Evolutionary conservation across 2,888 invertebrate species (phyloP), one percentile per base, ranked within the genome.

Genomic region (Microctonus brassicae): DNA sequence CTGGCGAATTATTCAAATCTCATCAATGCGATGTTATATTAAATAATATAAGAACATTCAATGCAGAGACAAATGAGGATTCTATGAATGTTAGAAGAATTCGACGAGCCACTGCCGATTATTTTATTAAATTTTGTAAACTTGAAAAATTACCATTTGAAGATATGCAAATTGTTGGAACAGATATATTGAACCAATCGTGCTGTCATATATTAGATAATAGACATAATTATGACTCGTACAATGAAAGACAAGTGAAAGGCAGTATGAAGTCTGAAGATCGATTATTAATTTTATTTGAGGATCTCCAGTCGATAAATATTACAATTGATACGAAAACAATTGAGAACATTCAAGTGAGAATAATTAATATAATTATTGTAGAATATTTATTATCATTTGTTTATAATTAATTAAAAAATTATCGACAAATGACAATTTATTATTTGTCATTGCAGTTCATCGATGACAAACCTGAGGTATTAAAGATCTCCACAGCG

Each of bases 11-110:
- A 78, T 96, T 94, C 81, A 92, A 92, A 87, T 88, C 89, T 42
- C 89, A 90, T 70, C 95, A 95, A 85, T 91, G 91, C 71, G 88
- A 89, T 76, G 92, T 92, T 0, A 94, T 95, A 61, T 89, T 91
- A 77, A 89, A 91, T 70, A 95, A 94, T 81, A 90, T 94, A 63
- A 86, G 88, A 76, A 89, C 91, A 3, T 94, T 92, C 80, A 83
- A 10, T 22, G 9, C 22, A 87, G 20, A 33, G 69, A 58, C 60
- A 53, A 69, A 87, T 76, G 61, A 58, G 73, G 34, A 67, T 60
- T 74, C 81, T 72, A 80, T 55, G 75, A 83, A 76, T 75, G 76
- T 76, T 17, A 82, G 42, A 81, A 83, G 76, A 73, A 79, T 82
- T 10, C 78, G 77, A 58, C 63, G 57, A 58, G 34, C 73, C 17